Evolutionary conservation across 2,797 vertebrate genomes (phyloP), one percentile per base, ranked within the genome.

Genomic region (Tenualosa thibaudeaui): DNA sequence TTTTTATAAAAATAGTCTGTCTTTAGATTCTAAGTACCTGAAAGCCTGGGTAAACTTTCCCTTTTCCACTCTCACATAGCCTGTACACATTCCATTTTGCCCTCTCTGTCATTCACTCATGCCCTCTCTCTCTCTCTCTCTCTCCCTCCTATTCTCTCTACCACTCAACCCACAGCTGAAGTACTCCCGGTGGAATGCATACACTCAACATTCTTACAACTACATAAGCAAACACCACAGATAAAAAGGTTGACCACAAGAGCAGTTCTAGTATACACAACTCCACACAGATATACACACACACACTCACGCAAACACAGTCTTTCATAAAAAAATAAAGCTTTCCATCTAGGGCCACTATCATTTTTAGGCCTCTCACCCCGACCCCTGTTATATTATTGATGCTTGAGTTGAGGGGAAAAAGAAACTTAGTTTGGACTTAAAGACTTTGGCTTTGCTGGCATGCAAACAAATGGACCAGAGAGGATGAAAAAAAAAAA

Each of bases 11-110:
- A 88, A 94, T 93, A 91, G 86, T 12, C 91, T 93, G 92, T 94
- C 90, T 90, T 87, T 88, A 86, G 90, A 92, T 95, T 94, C 94
- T 93, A 95, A 94, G 92, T 95, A 91, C 93, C 94, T 95, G 93
- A 95, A 95, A 95, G 94, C 94, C 92, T 93, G 90, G 92, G 91
- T 91, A 95, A 91, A 92, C 90, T 90, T 87, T 90, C 85, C 92
- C 88, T 91, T 92, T 90, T 92, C 0, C 26, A 37, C 31, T 40
- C 68, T 40, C 26, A 91, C 89, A 88, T 91, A 89, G 31, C 31
- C 31, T 31, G 31, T 88, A 92, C 86, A 84, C 89, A 89, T 89
- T 62, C 60, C 60, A 62, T 58, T 58, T 8, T 58, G 56, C 22
- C 22, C 56, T 22, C n/a, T 62, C 60, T 62, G n/a, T 26, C n/a